Conservation (phyloP, 2,797 vertebrate genomes). For the Todus mexicanus region DNA sequence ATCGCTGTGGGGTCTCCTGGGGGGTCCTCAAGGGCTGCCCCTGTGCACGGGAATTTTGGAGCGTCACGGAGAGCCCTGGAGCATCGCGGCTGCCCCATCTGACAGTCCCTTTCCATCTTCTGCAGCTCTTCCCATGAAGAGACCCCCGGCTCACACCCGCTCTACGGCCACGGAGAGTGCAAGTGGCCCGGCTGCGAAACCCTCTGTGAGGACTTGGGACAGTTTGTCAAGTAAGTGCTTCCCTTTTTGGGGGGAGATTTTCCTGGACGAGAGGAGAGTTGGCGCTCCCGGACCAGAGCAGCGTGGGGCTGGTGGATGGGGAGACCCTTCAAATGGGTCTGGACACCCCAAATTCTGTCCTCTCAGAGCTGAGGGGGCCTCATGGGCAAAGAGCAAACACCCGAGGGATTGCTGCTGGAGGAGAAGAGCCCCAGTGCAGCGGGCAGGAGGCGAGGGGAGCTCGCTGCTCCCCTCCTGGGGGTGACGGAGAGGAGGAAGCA, state of each 20-base stretch:
- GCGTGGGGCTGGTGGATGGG: accelerated
- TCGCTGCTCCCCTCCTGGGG: neutral
- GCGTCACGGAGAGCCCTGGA: accelerated
- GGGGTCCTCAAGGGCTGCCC: neutral
- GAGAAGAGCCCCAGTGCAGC: neutral
- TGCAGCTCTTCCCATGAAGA: slow-evolving; percentile 88
- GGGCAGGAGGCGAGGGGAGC: neutral
- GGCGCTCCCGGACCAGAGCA: accelerated
- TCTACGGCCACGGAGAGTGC: slow-evolving; percentile 97
- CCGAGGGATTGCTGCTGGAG: neutral
- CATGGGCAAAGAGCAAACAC: neutral
- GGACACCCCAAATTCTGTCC: neutral
- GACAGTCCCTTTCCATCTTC: neutral
- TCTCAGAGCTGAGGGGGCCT: too few species aligned
- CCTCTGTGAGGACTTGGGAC: slow-evolving; percentile 96
- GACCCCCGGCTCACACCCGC: slow-evolving; percentile 88
- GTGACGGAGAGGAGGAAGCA: slow-evolving; percentile 3
- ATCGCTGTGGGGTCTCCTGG: accelerated
- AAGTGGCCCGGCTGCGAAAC: slow-evolving; percentile 99
- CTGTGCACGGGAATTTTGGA: accelerated
- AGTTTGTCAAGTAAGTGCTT: slow-evolving; percentile 95
- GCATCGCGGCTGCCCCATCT: accelerated
- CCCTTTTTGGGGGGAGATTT: accelerated
- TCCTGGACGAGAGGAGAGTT: neutral
- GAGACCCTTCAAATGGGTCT: neutral